Evolutionary conservation across 2,888 invertebrate genomes (phyloP).

Genomic region (Doris montereyensis): DNA sequence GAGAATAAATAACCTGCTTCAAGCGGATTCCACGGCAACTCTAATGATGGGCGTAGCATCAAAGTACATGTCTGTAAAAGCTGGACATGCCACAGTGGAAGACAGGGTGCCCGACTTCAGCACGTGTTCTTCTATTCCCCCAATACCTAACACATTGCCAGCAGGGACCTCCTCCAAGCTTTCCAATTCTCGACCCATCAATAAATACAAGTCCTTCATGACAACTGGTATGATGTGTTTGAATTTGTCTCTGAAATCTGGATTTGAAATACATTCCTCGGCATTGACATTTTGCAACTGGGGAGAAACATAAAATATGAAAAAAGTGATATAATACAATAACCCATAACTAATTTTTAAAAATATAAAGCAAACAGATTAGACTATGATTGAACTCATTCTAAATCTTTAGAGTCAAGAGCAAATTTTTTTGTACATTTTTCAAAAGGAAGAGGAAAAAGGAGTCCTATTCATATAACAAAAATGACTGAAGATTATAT

Average conservation of each 20-base stretch:
- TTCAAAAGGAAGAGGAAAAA: no score
- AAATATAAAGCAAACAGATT: no score
- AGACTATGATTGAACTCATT: no score
- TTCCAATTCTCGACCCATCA: constrained; percentile 94
- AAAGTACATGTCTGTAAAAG: constrained; percentile 84
- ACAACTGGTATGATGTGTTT: constrained; percentile 79
- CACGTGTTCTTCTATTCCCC: constrained; percentile 87
- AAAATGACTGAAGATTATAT: no score
- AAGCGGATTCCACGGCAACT: constrained; percentile 89
- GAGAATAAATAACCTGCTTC: not conserved
- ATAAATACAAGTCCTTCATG: constrained; percentile 85
- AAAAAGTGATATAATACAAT: no score
- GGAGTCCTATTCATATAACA: no score
- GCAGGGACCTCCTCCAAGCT: constrained; percentile 85
- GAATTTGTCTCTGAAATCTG: constrained; percentile 63
- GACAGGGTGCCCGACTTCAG: constrained; percentile 93
- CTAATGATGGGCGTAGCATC: constrained; percentile 89
- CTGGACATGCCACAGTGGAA: constrained; percentile 85
- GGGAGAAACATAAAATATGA: not conserved
- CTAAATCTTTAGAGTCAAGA: no score
- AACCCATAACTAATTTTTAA: no score
- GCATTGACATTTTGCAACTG: not conserved
- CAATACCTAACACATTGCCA: constrained; percentile 90
- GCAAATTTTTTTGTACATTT: no score
- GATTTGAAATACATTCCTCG: not conserved